These are phyloP conservation scores for Prunella strophiata DNA, from an alignment of 2,797 vertebrate species.

Conservation along the genomic window DNA sequence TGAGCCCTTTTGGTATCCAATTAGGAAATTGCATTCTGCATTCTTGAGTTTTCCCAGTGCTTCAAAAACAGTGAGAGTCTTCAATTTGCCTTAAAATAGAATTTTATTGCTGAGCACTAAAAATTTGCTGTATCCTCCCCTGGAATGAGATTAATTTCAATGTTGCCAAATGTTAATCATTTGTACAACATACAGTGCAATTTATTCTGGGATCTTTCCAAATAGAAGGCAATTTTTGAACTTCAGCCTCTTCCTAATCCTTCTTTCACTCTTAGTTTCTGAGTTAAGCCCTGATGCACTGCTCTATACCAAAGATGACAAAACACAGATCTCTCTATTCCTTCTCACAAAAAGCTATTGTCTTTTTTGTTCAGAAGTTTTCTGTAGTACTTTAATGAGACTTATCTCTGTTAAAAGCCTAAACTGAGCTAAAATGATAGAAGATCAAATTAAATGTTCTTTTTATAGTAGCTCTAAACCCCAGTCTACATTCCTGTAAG, in stretches of 20 bases:
- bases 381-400: background rate
- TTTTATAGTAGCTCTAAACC: background rate
- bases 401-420: background rate
- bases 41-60: background rate
- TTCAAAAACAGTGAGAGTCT: background rate
- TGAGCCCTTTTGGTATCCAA: background rate
- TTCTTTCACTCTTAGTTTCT: background rate
- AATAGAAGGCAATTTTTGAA: background rate
- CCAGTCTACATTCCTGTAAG: background rate
- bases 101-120: background rate
- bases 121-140: background rate
- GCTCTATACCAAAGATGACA: background rate
- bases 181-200: background rate
- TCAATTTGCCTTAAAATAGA: slow-evolving; percentile 1
- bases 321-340: background rate
- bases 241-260: background rate
- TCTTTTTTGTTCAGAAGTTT: background rate
- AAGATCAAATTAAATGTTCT: background rate
- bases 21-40: background rate
- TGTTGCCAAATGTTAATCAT: background rate
- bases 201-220: background rate
- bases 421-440: background rate
- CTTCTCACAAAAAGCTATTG: background rate
- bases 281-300: background rate
- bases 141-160: background rate